Evolutionary conservation across 2,888 invertebrate genomes (phyloP), one percentile per base, ranked within the genome.

Genomic region (Lapara coniferarum): DNA sequence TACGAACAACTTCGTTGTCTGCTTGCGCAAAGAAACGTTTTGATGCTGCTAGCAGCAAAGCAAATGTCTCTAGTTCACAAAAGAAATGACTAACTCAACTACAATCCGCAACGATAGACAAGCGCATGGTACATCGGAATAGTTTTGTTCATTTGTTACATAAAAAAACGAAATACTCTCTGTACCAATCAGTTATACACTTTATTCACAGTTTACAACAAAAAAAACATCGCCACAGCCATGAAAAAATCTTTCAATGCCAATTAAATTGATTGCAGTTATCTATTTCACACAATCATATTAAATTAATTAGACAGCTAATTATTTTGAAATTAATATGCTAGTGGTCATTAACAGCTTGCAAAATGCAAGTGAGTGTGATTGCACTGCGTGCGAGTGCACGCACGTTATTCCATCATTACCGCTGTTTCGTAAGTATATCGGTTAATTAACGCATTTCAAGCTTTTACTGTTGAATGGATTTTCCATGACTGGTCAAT

Each of bases 391-490:
- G 19, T 46, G 16, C 14, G 16, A 44, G 10, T 46, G 46, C 46
- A 63, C 12, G 19, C 59, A 63, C 59, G 59, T 19, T 44, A 59
- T 44, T 58, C 59, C 46, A 63, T 63, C 16, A 46, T 63, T 63
- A 63, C 3, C 10, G 46, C 5, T 16, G 6, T 59, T 58, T 44
- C 59, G 46, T 59, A 59, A 59, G 46, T 46, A 46, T 59, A 59
- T 59, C 59, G 46, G 12, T 46, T 59, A 63, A 63, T 63, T 63
- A 46, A 16, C 44, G 37, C 10, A 57, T 58, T 37, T 30, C 6
- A 44, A 44, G n/a, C 44, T 14, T n/a, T 57, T 57, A 25, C 25
- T 57, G 25, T 25, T 2, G 1, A 25, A 30, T 57, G 12, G 13
- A 57, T 57, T 59, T n/a, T 10, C 12, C 16, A 19, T 63, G 16